Conservation (phyloP, 2,888 invertebrate species). For the Tetragnatha montana region DNA sequence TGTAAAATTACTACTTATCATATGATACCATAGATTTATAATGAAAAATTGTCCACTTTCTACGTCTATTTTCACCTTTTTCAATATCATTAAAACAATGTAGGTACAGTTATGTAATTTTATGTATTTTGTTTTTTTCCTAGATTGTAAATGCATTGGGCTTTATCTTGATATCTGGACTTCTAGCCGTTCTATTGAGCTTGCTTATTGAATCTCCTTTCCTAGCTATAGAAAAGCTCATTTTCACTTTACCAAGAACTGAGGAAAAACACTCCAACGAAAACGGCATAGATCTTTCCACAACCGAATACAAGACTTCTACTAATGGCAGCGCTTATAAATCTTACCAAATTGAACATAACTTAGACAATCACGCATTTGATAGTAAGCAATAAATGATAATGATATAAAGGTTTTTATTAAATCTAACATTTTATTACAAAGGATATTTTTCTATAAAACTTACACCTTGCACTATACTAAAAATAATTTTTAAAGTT, state of each 20-base stretch:
- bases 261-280: background rate
- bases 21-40: too few species aligned
- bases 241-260: background rate
- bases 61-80: too few species aligned
- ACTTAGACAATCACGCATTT: background rate
- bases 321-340: background rate
- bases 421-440: too few species aligned
- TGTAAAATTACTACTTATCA: too few species aligned
- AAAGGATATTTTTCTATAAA: too few species aligned
- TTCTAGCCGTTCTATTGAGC: background rate
- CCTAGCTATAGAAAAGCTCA: background rate
- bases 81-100: too few species aligned
- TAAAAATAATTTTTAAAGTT: too few species aligned
- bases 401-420: background rate
- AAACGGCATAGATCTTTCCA: background rate
- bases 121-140: background rate
- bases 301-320: background rate
- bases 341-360: background rate
- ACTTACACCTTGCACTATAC: too few species aligned
- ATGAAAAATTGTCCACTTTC: too few species aligned
- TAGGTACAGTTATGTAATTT: too few species aligned
- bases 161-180: background rate
- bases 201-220: background rate
- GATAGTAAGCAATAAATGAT: background rate
- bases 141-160: background rate